Evolutionary conservation across 1,140 invertebrate species (phyloP).

Genomic region (Heterodera carotae): DNA sequence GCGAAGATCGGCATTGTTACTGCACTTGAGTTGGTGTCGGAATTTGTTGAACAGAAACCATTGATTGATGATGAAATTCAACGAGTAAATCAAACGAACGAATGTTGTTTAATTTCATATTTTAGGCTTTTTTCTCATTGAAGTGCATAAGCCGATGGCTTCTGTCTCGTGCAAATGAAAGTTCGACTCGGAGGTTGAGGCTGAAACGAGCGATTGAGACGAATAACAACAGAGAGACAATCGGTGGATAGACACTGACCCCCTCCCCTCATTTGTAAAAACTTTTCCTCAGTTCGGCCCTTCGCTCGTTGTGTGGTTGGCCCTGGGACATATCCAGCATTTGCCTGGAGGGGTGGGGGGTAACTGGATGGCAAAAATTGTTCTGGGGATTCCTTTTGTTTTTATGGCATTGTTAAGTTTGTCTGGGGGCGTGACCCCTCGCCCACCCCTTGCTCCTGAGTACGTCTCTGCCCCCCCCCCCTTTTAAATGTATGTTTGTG

Average conservation of each 20-base stretch:
- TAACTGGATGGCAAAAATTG: no score
- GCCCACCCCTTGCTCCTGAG: no score
- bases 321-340: no score
- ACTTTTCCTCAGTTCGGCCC: no score
- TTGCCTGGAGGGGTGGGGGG: no score
- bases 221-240: constrained; percentile 35
- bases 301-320: no score
- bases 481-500: no score
- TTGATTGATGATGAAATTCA: not conserved
- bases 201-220: constrained; percentile 46
- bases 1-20: constrained; percentile 89
- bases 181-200: constrained; percentile 24
- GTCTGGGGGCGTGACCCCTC: no score
- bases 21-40: constrained; percentile 88
- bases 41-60: constrained; percentile 66
- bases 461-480: no score
- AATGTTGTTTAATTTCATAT: not conserved
- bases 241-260: constrained; percentile 25
- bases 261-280: no score
- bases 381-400: no score
- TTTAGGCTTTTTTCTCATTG: constrained; percentile 42
- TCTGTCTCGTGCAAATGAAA: constrained; percentile 38
- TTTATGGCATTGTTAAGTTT: no score
- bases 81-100: constrained; percentile 1
- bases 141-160: constrained; percentile 50